Evolutionary conservation across 1,140 invertebrate species (phyloP).

Genomic region (Papilio machaon): DNA sequence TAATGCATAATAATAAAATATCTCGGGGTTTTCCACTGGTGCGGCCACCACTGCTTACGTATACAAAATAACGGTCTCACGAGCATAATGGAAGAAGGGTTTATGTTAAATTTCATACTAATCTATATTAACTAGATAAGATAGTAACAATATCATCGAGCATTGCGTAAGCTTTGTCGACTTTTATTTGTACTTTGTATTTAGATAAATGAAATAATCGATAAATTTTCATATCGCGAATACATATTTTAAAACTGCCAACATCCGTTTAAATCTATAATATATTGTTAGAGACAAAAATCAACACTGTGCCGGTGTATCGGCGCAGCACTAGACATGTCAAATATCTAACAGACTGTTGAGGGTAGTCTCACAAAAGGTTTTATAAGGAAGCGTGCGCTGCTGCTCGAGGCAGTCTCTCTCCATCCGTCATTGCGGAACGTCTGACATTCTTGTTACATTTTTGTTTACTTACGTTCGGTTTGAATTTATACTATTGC

Average conservation of each 20-base stretch:
- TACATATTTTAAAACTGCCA: background rate
- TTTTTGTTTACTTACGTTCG: too few species aligned
- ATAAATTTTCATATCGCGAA: background rate
- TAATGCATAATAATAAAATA: background rate
- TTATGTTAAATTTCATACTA: background rate
- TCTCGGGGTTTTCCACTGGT: background rate
- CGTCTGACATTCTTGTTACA: too few species aligned
- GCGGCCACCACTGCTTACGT: background rate
- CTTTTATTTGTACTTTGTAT: constrained; percentile 17
- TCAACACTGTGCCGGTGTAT: too few species aligned
- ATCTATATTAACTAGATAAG: constrained; percentile 16
- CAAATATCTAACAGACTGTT: too few species aligned
- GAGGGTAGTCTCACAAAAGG: too few species aligned
- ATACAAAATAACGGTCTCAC: background rate
- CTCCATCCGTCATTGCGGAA: too few species aligned
- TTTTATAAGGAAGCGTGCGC: too few species aligned
- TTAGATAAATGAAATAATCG: background rate
- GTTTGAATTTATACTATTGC: too few species aligned
- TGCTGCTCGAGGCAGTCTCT: too few species aligned
- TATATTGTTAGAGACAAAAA: too few species aligned
- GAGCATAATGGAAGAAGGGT: background rate
- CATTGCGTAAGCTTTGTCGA: constrained; percentile 20
- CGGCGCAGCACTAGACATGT: too few species aligned
- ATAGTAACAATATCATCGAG: background rate
- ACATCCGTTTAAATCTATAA: background rate